A percentile compares a stretch with the other conserved stretches of the same genome.
phyloP scores from a whole-genome alignment of 2,113 vertebrate genomes.

The Halichoeres trimaculatus region DNA sequence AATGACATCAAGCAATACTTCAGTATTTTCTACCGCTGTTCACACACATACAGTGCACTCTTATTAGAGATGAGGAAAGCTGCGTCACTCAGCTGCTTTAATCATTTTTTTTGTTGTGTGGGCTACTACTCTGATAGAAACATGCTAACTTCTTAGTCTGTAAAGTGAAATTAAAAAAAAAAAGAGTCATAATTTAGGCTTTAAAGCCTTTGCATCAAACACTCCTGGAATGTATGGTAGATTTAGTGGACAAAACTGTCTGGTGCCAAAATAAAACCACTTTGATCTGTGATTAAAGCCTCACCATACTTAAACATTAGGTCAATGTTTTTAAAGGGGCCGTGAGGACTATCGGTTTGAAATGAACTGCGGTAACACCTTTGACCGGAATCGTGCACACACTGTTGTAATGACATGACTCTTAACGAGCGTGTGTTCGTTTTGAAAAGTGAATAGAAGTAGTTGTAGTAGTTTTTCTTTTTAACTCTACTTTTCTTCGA shows the following conservation, averaged over 20 bases:
- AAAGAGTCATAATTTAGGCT: conserved; percentile 8
- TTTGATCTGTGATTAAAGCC: not conserved
- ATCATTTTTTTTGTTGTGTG: conserved; percentile 1
- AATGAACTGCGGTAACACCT: too few relatives aligned
- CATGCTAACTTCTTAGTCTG: conserved; percentile 2
- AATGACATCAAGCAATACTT: conserved; percentile 32
- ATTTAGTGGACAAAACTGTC: not conserved
- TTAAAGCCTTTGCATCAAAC: conserved; percentile 8
- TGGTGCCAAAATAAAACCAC: not conserved
- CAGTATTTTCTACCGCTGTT: conserved; percentile 1
- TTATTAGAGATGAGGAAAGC: conserved; percentile 15
- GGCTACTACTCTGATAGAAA: not conserved
- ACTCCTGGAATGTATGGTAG: conserved; percentile 2
- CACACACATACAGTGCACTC: conserved; percentile 18
- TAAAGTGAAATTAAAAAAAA: conserved; percentile 12
- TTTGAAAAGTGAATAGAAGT: too few relatives aligned
- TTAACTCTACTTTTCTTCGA: too few relatives aligned
- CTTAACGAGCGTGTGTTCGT: too few relatives aligned
- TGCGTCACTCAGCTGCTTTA: not conserved
- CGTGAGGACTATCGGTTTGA: too few relatives aligned
- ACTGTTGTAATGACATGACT: too few relatives aligned
- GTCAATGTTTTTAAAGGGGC: conserved; percentile 11
- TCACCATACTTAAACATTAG: not conserved
- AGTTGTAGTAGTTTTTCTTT: too few relatives aligned
- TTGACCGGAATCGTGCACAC: too few relatives aligned